Conservation (phyloP, 2,113 vertebrate genomes). For the Columbina picui region DNA sequence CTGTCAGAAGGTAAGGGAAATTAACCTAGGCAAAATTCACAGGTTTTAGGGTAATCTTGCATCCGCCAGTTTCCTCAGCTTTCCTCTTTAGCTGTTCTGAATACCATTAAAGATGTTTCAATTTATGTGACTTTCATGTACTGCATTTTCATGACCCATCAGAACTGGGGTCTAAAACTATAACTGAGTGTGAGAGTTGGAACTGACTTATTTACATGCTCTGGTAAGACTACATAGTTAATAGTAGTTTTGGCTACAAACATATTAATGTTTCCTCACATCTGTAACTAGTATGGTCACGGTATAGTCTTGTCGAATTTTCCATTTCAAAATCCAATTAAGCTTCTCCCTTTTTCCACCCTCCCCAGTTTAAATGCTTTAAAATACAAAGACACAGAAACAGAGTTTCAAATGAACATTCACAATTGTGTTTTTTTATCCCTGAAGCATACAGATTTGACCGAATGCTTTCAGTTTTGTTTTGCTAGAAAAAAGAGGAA, state of each 20-base stretch:
- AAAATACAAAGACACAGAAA: not conserved
- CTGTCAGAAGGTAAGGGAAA: not conserved
- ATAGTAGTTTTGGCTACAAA: not conserved
- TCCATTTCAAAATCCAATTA: not conserved
- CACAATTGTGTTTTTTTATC: not conserved
- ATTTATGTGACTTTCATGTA: not conserved
- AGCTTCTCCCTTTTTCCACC: rapidly evolving
- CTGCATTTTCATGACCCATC: not conserved
- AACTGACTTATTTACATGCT: not conserved
- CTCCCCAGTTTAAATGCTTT: not conserved
- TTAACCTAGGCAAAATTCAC: not conserved
- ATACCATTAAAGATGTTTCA: not conserved
- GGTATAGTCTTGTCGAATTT: not conserved
- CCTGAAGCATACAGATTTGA: not conserved
- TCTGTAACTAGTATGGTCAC: not conserved
- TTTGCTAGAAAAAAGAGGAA: not conserved
- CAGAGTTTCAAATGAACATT: not conserved
- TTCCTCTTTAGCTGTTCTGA: not conserved
- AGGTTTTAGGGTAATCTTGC: not conserved
- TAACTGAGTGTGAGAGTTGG: not conserved
- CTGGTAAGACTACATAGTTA: not conserved
- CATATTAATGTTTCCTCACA: not conserved
- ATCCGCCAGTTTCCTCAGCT: not conserved
- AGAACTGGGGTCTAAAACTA: not conserved
- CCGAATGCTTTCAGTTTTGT: not conserved